Percentiles rank a stretch among this genome's conserved stretches.
phyloP scores from a whole-genome alignment of 2,113 vertebrate genomes.

The Megaptera novaeangliae region DNA sequence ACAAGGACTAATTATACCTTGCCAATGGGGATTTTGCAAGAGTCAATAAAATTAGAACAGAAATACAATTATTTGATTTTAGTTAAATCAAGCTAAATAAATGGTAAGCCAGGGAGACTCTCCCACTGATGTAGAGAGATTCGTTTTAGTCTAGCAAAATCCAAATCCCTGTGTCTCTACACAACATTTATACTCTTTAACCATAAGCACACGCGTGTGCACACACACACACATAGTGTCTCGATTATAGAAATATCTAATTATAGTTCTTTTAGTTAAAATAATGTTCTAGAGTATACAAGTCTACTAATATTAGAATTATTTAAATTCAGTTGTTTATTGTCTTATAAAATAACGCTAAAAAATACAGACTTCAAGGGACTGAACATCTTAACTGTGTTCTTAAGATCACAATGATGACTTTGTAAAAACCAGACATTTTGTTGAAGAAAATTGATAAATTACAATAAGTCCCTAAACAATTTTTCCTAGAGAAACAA shows the following conservation, averaged over 20 bases:
- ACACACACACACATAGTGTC: not conserved
- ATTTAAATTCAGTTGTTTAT: not conserved
- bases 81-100: not conserved
- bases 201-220: no score
- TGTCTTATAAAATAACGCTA: not conserved
- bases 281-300: not conserved
- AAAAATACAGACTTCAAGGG: not conserved
- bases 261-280: not conserved
- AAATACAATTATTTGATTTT: constrained; percentile 8
- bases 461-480: not conserved
- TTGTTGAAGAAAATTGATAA: not conserved
- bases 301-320: not conserved
- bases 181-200: not conserved
- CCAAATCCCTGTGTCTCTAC: not conserved
- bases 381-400: not conserved
- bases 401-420: not conserved
- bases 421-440: not conserved
- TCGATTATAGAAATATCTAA: not conserved
- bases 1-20: not conserved
- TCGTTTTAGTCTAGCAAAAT: not conserved
- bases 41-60: not conserved
- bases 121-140: not conserved
- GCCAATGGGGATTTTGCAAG: not conserved
- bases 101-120: not conserved
- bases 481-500: not conserved